Percentiles rank a stretch among this genome's conserved stretches.
Conservation (phyloP, 2,797 vertebrate genomes). For the Chiroxiphia lanceolata region DNA sequence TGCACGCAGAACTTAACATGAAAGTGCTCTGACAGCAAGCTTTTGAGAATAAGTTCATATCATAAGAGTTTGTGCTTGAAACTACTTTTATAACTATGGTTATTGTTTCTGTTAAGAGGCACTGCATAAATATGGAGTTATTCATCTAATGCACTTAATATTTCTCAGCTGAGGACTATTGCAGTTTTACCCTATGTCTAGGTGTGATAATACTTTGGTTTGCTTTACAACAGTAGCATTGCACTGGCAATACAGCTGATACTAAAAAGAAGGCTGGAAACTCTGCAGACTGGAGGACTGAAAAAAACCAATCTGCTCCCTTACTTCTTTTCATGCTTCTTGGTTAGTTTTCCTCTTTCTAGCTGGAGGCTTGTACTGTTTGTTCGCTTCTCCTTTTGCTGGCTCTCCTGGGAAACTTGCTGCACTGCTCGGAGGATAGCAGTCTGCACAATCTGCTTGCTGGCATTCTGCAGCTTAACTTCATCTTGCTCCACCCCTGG, state of each 20-base stretch:
- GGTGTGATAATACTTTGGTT: slow-evolving; percentile 67
- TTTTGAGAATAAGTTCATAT: slow-evolving; percentile 3
- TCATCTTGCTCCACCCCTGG: slow-evolving; percentile 74
- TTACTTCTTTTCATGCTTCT: slow-evolving; percentile 78
- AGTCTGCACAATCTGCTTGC: slow-evolving; percentile 80
- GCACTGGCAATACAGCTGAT: slow-evolving; percentile 50
- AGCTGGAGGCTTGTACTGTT: slow-evolving; percentile 22
- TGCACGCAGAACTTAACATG: neutral
- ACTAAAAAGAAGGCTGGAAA: slow-evolving; percentile 63
- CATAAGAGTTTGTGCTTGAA: slow-evolving; percentile 41
- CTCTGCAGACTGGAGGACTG: neutral
- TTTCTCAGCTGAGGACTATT: slow-evolving; percentile 52
- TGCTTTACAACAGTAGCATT: slow-evolving; percentile 58
- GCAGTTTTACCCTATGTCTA: slow-evolving; percentile 44
- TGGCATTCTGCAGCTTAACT: slow-evolving; percentile 76
- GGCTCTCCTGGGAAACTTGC: slow-evolving; percentile 78
- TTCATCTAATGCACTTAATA: slow-evolving; percentile 50
- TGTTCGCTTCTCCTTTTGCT: slow-evolving; percentile 39
- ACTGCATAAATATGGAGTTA: slow-evolving; percentile 46
- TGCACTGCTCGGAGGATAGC: slow-evolving; percentile 78
- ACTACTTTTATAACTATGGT: slow-evolving; percentile 13
- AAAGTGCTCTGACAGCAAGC: slow-evolving; percentile 32
- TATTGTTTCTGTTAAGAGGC: slow-evolving; percentile 53
- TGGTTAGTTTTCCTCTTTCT: slow-evolving; percentile 60
- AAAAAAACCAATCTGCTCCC: neutral